Conservation (phyloP, 1,140 invertebrate species). For the Mamestra configurata region DNA sequence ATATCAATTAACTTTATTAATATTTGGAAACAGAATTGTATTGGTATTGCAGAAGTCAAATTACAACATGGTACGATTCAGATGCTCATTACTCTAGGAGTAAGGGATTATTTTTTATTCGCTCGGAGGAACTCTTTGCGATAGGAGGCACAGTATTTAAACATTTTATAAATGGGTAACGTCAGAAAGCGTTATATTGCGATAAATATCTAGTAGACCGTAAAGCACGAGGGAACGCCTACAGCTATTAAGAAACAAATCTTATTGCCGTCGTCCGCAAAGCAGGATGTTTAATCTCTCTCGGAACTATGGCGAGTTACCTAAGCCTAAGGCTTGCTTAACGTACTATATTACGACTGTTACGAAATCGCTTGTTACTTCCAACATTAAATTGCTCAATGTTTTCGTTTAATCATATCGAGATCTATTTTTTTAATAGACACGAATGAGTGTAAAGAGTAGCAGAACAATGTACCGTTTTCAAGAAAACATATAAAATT, state of each 20-base stretch:
- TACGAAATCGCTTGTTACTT: conserved; percentile 66
- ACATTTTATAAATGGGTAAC: neutral
- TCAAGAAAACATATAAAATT: too few species aligned
- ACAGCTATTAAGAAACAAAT: conserved; percentile 60
- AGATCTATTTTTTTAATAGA: neutral
- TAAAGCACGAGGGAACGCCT: conserved; percentile 52
- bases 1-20: conserved; percentile 2
- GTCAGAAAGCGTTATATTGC: conserved; percentile 11
- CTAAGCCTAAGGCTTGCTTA: conserved; percentile 72
- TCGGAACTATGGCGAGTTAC: conserved; percentile 74
- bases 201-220: conserved; percentile 15
- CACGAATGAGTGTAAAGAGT: neutral
- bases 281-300: conserved; percentile 71
- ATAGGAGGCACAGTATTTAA: neutral
- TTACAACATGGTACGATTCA: too few species aligned
- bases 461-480: too few species aligned
- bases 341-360: conserved; percentile 64
- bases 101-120: neutral
- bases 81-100: neutral
- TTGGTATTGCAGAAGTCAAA: neutral
- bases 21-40: neutral
- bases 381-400: conserved; percentile 59
- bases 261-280: conserved; percentile 57
- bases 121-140: neutral
- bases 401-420: conserved; percentile 44